Evolutionary conservation across 2,888 invertebrate species (phyloP), one percentile per base, ranked within the genome.

Genomic region (Drosophila lacicola): DNA sequence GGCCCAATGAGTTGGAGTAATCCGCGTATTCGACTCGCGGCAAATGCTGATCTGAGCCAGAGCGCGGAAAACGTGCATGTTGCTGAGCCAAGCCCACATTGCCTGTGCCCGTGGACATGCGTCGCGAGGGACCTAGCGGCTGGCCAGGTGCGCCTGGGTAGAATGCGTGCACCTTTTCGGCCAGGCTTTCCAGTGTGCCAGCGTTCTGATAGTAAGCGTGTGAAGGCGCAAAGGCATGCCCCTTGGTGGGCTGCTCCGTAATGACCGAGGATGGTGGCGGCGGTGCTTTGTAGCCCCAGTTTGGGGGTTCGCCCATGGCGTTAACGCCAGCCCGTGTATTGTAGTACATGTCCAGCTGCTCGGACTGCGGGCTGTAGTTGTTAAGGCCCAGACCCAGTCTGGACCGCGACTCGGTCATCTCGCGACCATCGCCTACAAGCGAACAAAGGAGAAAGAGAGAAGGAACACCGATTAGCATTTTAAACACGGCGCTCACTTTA

Each of bases 151-250:
- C 80, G 33, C 95, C 94, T n/a, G 95, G 94, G 90, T 97, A 96
- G 92, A 97, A 97, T 57, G 97, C 96, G 92, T 98, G 98, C 61
- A 98, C 97, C 93, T 97, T 97, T 92, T 98, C 98, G 5, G 98
- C 97, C 58, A 98, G 94, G 88, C 97, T 97, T 91, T 98, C 98
- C 78, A 98, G 92, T 1, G 98, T 98, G 53, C 92, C 93, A 0
- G 93, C 93, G 91, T 97, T 97, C 72, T 97, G 94, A 91, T 97
- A 97, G 92, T 97, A 98, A 6, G 97, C 97, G 72, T 92, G 92
- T 56, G 93, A 93, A 13, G 93, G 93, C 72, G 97, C 97, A 92
- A 97, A 97, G 90, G 97, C 95, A 78, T 97, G 96, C 17, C 96
- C 95, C 91, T 97, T 97, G 0, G 98, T 97, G 0, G 98, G 97